Evolutionary conservation across 2,113 vertebrate genomes (phyloP), one percentile per base, ranked within the genome.

Genomic region (Pelecanoides urinatrix): DNA sequence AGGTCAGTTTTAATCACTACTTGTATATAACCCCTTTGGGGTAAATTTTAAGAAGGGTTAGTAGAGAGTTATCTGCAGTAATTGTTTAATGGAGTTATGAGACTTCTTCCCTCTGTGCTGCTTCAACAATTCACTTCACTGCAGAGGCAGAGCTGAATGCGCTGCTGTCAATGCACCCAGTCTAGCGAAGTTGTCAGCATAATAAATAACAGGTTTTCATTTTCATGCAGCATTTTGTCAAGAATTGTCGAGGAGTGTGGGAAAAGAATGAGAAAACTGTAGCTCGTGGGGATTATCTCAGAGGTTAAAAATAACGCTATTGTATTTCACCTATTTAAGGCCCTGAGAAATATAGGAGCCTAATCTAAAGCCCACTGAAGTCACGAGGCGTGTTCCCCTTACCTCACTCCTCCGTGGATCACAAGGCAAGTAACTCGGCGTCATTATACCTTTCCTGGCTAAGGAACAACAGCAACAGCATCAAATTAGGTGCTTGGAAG

Each of bases 1-100:
- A 82, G 77, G 94, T 95, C 94, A 95, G 38, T 96, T 98, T 97
- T 97, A 97, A 97, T 97, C 93, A 96, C 56, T 78, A 34, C 45
- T 97, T 83, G 92, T 82, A 86, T 93, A 92, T 78, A 94, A 83
- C 89, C 21, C 81, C 92, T 95, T 90, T 86, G 81, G 92, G 58
- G 70, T 84, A 94, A 91, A 90, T 65, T 95, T 92, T 92, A 96
- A 91, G 74, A 86, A 75, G 49, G 50, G 88, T 92, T 93, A 96
- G 92, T 59, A 92, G 87, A 72, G 58, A 93, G 81, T 90, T 92
- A 91, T 93, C 77, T 59, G 72, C 36, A 32, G 66, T 22, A 94
- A 95, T 89, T 95, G 65, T 83, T 92, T 92, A 95, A 90, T 18
- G 76, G 65, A 95, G 86, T 85, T 88, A 36, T 29, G 79, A 86